These are phyloP conservation scores for Anoura caudifer DNA, from an alignment of 2,113 vertebrate genomes.

Conservation along the genomic window DNA sequence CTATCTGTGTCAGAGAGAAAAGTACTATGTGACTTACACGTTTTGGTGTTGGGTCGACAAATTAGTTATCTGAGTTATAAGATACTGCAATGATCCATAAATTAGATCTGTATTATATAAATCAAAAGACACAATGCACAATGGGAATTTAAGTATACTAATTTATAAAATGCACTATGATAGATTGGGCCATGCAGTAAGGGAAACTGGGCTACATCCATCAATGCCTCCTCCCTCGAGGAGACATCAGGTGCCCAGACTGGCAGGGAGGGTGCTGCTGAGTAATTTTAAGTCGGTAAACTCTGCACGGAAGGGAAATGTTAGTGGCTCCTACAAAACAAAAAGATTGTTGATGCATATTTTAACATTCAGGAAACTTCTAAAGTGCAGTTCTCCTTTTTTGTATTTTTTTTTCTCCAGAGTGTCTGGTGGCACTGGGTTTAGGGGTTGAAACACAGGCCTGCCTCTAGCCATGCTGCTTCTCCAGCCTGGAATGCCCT, in stretches of 20 bases:
- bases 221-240: background rate
- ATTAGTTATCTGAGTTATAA: slow-evolving; percentile 63
- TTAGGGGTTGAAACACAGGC: background rate
- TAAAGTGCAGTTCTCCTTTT: background rate
- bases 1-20: slow-evolving; percentile 46
- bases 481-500: background rate
- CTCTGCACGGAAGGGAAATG: background rate
- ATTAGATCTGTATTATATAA: slow-evolving; percentile 68
- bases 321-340: background rate
- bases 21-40: slow-evolving; percentile 25
- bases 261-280: background rate
- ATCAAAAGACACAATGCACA: slow-evolving; percentile 42
- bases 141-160: slow-evolving; percentile 64
- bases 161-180: slow-evolving; percentile 56
- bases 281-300: slow-evolving; percentile 3
- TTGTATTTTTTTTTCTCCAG: background rate
- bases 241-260: background rate
- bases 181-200: slow-evolving; percentile 29
- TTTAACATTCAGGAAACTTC: slow-evolving; percentile 2
- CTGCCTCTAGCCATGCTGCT: background rate
- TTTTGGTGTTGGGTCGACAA: slow-evolving; percentile 58
- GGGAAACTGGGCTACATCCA: background rate
- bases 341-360: background rate
- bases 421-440: background rate
- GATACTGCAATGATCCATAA: slow-evolving; percentile 64